phyloP scores from a whole-genome alignment of 2,888 invertebrate genomes.

The Eledona agricola region DNA sequence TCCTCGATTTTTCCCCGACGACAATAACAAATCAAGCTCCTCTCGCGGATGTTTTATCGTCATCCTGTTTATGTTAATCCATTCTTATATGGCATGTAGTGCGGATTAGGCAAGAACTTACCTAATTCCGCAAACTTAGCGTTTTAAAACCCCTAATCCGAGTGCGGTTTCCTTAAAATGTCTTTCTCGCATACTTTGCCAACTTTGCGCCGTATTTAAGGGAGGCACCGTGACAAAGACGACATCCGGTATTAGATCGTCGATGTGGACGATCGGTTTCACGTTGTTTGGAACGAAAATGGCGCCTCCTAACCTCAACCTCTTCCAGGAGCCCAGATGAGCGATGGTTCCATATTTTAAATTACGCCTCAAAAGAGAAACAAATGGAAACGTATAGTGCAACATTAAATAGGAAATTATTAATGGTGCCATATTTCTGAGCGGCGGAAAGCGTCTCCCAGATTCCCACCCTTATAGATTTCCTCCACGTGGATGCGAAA shows the following conservation, averaged over 20 bases:
- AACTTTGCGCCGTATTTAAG: conserved; percentile 26
- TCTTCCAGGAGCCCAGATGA: no score
- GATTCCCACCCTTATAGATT: conserved; percentile 38
- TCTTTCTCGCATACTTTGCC: conserved; percentile 34
- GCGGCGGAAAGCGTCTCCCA: conserved; percentile 47
- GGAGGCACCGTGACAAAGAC: no score
- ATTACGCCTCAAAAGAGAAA: conserved; percentile 54
- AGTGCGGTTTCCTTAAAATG: conserved; percentile 42
- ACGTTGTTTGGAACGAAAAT: no score
- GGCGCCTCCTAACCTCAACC: no score
- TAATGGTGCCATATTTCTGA: conserved; percentile 60
- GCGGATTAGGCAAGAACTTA: conserved; percentile 53
- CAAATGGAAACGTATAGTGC: conserved; percentile 62
- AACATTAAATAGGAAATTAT: conserved; percentile 62
- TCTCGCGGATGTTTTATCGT: conserved; percentile 26
- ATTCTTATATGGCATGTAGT: conserved; percentile 55
- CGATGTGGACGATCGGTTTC: no score
- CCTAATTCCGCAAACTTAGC: conserved; percentile 54
- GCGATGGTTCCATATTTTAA: conserved; percentile 54
- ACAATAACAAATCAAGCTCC: conserved; percentile 14
- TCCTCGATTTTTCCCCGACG: conserved; percentile 3
- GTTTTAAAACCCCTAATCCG: conserved; percentile 54
- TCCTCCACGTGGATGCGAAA: conserved; percentile 43
- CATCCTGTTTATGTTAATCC: conserved; percentile 55
- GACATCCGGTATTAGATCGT: no score